These are phyloP conservation scores for Crotophaga sulcirostris DNA, from an alignment of 2,113 vertebrate genomes.

Conservation along the genomic window DNA sequence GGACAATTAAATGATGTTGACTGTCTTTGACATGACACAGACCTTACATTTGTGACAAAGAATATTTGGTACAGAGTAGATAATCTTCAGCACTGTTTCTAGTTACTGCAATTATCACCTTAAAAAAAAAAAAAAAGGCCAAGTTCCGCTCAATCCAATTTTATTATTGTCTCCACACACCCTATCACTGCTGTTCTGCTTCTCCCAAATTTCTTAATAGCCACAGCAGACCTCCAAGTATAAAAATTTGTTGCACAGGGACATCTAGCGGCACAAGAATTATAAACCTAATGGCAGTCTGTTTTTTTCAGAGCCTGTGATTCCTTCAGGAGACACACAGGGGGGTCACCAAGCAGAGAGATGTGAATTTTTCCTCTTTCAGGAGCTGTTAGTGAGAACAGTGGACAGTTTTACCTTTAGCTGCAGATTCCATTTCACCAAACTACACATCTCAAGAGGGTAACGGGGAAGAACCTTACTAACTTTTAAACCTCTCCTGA, in stretches of 20 bases:
- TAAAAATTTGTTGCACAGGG: conserved; percentile 42
- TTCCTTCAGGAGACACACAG: not conserved
- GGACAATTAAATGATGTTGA: not conserved
- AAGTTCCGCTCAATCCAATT: not conserved
- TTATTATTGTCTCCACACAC: not conserved
- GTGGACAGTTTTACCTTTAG: not conserved
- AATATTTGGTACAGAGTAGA: not conserved
- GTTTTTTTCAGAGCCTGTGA: not conserved
- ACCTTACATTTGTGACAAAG: not conserved
- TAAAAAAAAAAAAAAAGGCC: not conserved
- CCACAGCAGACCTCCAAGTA: not conserved
- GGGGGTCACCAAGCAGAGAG: not conserved
- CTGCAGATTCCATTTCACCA: not conserved
- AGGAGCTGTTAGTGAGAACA: not conserved
- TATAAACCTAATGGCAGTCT: not conserved
- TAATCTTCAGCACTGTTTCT: not conserved
- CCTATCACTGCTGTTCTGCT: not conserved
- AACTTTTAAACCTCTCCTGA: not conserved
- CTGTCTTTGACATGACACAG: not conserved
- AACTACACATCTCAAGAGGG: not conserved
- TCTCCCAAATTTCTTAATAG: rapidly evolving
- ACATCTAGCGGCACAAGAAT: conserved; percentile 59
- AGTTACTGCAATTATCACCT: not conserved
- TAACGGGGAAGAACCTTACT: not conserved
- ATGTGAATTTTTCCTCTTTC: not conserved